Base-by-base conservation (phyloP, 2,888 invertebrate genomes). In the Ophion ellenae region DNA sequence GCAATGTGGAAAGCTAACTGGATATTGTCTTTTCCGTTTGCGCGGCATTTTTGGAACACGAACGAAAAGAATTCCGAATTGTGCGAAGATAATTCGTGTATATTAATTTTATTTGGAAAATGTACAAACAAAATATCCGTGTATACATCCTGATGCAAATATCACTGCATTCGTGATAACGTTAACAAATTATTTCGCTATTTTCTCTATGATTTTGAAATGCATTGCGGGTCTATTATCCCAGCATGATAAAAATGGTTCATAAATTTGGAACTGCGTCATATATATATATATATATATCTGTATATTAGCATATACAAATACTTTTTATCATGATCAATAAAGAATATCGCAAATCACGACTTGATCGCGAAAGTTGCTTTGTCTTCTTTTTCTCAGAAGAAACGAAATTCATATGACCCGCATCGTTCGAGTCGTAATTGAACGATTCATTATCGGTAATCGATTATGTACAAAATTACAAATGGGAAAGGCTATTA, bases 401-500 rank as follows among this genome's bases (percentile, higher is more conserved):
- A 53, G 66, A 47, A 36, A 32, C 10, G 63, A 53, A 81, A 59
- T 76, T 66, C 70, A 76, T 45, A 75, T 28, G 70, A 76, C 70
- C 71, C 61, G 66, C 45, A 28, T 57, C 57, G 40, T 67, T 69
- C 67, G 71, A 84, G 73, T 74, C 10, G 28, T 20, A 67, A n/a
- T 75, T 47, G 77, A 70, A 45, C 32, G 69, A 74, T 28, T 32
- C 14, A 75, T 75, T 47, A 64, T 63, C 45, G 57, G 63, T 64
- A 64, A 69, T 81, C 77, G 81, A 73, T 85, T 81, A 80, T 77
- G 69, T 92, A 92, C 91, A 91, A 91, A 90, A 90, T 91, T 90
- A 86, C 86, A 87, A 83, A 82, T 64, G 47, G 47, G 40, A 75
- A 75, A 36, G 66, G 59, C 66, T 64, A 47, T 28, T 53, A 9